A percentile compares a stretch with the other conserved stretches of the same genome.
Evolutionary conservation across 2,113 vertebrate genomes (phyloP).

Genomic region (Onychorhynchus coronatus): DNA sequence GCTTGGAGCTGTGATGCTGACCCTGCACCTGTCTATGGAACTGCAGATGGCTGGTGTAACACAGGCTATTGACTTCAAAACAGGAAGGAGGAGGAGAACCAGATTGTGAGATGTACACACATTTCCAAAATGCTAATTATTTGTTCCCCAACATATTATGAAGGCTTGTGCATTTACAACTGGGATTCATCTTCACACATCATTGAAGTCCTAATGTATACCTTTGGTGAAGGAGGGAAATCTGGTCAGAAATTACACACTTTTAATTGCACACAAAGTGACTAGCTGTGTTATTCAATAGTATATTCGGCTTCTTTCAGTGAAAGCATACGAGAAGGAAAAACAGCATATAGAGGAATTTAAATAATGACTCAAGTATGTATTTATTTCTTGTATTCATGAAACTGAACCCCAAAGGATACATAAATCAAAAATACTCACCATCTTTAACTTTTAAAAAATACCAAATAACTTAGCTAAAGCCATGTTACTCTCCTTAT

Average conservation of each 20-base stretch:
- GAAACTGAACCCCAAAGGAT: background rate
- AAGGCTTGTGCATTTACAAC: slow-evolving; percentile 45
- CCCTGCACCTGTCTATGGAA: slow-evolving; percentile 72
- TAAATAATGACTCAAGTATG: background rate
- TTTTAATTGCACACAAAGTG: background rate
- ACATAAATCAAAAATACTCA: background rate
- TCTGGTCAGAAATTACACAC: slow-evolving; percentile 21
- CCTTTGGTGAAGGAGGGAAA: slow-evolving; percentile 17
- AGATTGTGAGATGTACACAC: slow-evolving; percentile 65
- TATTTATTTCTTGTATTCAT: background rate
- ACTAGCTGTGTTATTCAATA: background rate
- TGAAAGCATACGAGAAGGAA: background rate
- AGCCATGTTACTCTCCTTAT: background rate
- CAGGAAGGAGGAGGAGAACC: slow-evolving; percentile 75
- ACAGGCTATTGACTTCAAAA: slow-evolving; percentile 73
- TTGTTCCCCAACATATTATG: slow-evolving; percentile 68
- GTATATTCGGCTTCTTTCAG: background rate
- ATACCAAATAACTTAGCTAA: background rate
- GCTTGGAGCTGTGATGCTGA: slow-evolving; percentile 62
- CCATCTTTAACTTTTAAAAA: background rate
- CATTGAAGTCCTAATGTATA: slow-evolving; percentile 57
- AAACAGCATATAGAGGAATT: background rate
- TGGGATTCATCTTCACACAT: slow-evolving; percentile 50
- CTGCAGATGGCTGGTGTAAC: slow-evolving; percentile 74
- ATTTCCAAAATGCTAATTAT: slow-evolving; percentile 73